These are phyloP conservation scores for Cygnus atratus DNA, from an alignment of 2,113 vertebrate species.

Conservation along the genomic window DNA sequence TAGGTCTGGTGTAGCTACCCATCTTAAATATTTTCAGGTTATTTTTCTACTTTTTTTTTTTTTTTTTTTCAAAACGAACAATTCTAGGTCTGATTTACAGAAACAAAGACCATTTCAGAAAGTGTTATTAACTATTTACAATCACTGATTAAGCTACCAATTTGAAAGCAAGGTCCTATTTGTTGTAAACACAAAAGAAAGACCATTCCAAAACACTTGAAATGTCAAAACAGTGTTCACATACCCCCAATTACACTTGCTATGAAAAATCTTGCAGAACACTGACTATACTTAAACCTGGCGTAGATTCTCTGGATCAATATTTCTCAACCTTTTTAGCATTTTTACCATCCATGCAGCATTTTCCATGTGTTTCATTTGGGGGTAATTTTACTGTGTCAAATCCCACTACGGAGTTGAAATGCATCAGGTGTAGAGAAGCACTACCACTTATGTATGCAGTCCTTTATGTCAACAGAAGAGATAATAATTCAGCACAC, in stretches of 20 bases:
- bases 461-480: not conserved
- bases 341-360: not conserved
- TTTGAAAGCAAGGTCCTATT: not conserved
- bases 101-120: not conserved
- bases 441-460: not conserved
- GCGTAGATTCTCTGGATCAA: not conserved
- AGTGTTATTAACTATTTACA: not conserved
- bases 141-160: not conserved
- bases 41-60: not conserved
- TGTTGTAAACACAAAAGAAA: not conserved
- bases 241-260: not conserved
- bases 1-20: not conserved
- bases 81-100: not conserved
- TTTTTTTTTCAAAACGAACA: not conserved
- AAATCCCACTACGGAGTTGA: not conserved
- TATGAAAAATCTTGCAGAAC: not conserved
- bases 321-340: not conserved
- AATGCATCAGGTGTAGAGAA: not conserved
- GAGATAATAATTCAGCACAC: not conserved
- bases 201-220: not conserved
- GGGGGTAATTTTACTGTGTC: not conserved
- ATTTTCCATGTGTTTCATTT: not conserved
- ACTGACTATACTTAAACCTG: not conserved
- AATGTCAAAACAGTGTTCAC: not conserved
- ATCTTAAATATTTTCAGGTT: accelerated